These are phyloP conservation scores for Cyrtonyx montezumae DNA, from an alignment of 2,113 vertebrate genomes.

Conservation along the genomic window DNA sequence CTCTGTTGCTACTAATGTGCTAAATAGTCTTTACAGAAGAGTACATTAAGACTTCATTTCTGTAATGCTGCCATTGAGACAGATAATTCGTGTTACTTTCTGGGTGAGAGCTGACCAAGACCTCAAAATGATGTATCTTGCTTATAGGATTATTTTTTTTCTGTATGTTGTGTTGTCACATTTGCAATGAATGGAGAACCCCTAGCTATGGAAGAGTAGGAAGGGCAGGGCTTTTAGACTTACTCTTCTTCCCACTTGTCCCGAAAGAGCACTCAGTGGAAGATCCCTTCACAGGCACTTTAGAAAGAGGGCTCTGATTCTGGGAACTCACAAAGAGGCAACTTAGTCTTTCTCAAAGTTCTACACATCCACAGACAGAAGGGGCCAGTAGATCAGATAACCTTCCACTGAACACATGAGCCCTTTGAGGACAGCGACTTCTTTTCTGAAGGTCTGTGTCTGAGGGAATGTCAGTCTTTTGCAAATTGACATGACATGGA, in stretches of 20 bases:
- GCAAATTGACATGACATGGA: neutral
- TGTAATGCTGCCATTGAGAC: neutral
- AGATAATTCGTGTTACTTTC: neutral
- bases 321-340: neutral
- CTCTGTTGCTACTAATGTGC: neutral
- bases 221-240: neutral
- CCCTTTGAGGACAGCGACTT: neutral
- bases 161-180: neutral
- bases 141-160: neutral
- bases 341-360: neutral
- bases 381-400: neutral
- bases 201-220: neutral
- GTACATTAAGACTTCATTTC: neutral
- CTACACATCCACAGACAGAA: neutral
- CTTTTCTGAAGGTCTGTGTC: neutral
- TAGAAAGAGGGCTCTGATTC: neutral
- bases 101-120: constrained; percentile 10
- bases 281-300: neutral
- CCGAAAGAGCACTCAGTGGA: neutral
- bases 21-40: constrained; percentile 13
- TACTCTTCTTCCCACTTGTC: neutral
- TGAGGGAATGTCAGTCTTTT: neutral
- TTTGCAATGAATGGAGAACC: neutral
- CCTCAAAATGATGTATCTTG: neutral
- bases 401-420: neutral